These are phyloP conservation scores for Eupithecia insigniata DNA, from an alignment of 2,888 invertebrate genomes.

Conservation along the genomic window DNA sequence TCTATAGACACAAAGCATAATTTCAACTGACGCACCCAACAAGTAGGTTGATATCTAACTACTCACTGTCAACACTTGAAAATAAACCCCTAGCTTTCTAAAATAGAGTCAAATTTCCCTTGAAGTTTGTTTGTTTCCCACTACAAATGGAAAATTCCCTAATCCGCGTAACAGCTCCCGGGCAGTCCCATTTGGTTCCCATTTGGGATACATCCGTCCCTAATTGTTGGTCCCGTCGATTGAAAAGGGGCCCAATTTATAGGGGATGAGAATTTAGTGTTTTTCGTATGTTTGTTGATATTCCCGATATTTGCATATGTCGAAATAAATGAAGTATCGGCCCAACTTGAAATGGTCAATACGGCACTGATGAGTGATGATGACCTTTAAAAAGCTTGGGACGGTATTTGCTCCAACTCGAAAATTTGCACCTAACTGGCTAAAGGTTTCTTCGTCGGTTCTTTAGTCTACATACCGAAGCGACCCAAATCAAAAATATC, in stretches of 20 bases:
- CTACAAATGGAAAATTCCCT: slow-evolving; percentile 42
- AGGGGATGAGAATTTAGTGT: slow-evolving; percentile 48
- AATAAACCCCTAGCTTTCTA: slow-evolving; percentile 1
- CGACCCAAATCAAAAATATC: no score
- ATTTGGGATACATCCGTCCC: slow-evolving; percentile 57
- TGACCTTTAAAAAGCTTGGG: no score
- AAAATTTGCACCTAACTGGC: no score
- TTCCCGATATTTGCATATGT: slow-evolving; percentile 39
- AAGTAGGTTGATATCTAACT: background rate
- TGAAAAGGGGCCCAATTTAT: slow-evolving; percentile 56
- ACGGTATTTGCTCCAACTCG: no score
- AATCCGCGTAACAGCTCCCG: slow-evolving; percentile 49
- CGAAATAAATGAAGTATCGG: background rate
- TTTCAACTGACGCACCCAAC: slow-evolving; percentile 11
- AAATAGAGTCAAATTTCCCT: slow-evolving; percentile 23
- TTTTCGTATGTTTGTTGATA: slow-evolving; percentile 44
- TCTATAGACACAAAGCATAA: slow-evolving; percentile 9
- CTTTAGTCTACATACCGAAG: no score
- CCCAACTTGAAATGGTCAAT: background rate
- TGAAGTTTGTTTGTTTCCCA: slow-evolving; percentile 19
- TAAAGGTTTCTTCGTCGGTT: no score
- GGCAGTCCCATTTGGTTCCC: slow-evolving; percentile 53
- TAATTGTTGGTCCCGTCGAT: slow-evolving; percentile 57
- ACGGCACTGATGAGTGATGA: background rate
- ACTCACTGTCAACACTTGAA: slow-evolving; percentile 1